phyloP scores from a whole-genome alignment of 2,797 vertebrate genomes.

The Silurus aristotelis region DNA sequence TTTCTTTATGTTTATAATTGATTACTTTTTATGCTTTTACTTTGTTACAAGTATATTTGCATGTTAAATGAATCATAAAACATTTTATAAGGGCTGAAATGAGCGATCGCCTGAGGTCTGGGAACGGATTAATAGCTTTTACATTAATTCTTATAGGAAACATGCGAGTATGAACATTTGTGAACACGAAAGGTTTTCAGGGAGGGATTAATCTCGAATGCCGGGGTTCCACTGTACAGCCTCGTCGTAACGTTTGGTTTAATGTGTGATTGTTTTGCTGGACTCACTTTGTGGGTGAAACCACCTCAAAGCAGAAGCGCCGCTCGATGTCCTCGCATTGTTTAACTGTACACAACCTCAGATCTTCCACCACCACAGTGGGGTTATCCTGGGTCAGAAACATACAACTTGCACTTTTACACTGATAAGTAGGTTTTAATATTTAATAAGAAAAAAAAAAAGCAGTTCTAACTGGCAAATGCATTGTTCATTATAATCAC shows the following conservation, averaged over 20 bases:
- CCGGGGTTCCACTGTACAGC: no score
- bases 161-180: no score
- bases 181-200: no score
- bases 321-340: slow-evolving; percentile 96
- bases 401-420: background rate
- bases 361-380: slow-evolving; percentile 95
- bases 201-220: no score
- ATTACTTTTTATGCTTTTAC: no score
- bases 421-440: background rate
- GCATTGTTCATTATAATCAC: background rate
- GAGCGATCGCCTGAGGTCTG: no score
- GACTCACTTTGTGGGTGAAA: slow-evolving; percentile 97
- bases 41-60: no score
- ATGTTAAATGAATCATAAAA: no score
- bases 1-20: no score
- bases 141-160: no score
- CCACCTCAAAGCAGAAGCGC: slow-evolving; percentile 97
- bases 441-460: background rate
- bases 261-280: background rate
- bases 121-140: no score
- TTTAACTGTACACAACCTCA: slow-evolving; percentile 94
- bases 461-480: background rate
- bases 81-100: no score
- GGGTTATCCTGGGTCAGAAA: slow-evolving; percentile 84
- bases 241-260: background rate